Base-by-base conservation (phyloP, 2,888 invertebrate genomes). In the Trissonchulus sp. region DNA sequence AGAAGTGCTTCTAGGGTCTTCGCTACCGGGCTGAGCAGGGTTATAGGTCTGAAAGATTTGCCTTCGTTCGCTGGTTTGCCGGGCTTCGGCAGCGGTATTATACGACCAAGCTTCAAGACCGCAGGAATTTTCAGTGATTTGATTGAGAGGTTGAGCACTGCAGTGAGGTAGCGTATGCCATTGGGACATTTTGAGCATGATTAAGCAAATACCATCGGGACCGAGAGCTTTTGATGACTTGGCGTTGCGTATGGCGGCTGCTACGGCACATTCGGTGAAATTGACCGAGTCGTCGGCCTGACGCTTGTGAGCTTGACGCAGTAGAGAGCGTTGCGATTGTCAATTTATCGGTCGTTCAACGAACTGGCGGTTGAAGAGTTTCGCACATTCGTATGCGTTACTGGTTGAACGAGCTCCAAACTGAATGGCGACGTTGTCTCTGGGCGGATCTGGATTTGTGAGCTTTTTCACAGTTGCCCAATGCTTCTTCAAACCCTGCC, bases 141-240 rank as follows among this genome's bases (percentile, higher is more conserved):
- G 8, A 65, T 34, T 15, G 34, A 30, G 8, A 65, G 65, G 65
- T 65, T 65, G n/a, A 15, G 34, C 8, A 65, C 31, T 34, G 15
- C 8, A 30, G 65, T 34, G 28, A 65, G 31, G 65, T 15, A 65
- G 65, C 8, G 65, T 34, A 15, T n/a, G 65, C 18, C 65, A 8
- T 30, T 34, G 8, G 15, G 34, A 34, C 15, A 31, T 30, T n/a
- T 65, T 65, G 8, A 65, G 65, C 15, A 31, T 30, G 34, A 65
- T 3, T 34, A 34, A 34, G 8, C 31, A 30, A 8, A 65, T 65
- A 18, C 34, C n/a, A 34, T 65, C 65, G 34, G 65, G 65, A 31
- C 65, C 65, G 15, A 65, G 65, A 65, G 65, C 65, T 30, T 65
- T 65, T 65, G 65, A 65, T 15, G 28, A 31, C 31, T 65, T 65